These are phyloP conservation scores for Rhyzopertha dominica DNA, from an alignment of 1,140 invertebrate species.

Conservation along the genomic window DNA sequence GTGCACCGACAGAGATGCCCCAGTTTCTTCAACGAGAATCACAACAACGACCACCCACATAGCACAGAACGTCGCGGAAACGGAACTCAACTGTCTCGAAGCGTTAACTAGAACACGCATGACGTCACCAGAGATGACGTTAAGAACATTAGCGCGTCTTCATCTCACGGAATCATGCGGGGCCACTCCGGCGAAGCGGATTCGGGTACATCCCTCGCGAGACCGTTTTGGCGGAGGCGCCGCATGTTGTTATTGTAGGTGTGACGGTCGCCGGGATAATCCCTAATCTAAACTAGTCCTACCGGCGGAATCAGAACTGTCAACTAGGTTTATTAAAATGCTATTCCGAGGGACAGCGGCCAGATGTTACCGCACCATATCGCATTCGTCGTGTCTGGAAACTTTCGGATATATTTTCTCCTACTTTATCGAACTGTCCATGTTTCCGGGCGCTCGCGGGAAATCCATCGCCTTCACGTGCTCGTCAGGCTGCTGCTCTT, in stretches of 20 bases:
- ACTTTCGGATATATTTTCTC: no score
- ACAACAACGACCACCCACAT: constrained; percentile 46
- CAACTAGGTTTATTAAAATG: background rate
- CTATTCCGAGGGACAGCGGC: background rate
- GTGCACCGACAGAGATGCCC: constrained; percentile 50
- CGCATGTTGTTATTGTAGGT: background rate
- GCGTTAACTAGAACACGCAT: constrained; percentile 31
- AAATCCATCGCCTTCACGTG: no score
- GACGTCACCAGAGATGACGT: constrained; percentile 35
- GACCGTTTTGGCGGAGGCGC: background rate
- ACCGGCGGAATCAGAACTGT: background rate
- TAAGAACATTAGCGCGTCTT: constrained; percentile 17
- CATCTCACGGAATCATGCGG: constrained; percentile 12
- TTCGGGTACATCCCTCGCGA: background rate
- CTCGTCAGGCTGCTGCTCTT: no score
- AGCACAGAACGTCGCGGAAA: constrained; percentile 24
- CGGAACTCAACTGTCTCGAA: constrained; percentile 28
- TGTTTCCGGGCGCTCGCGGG: constrained; percentile 4
- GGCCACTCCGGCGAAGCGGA: background rate
- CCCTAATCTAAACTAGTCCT: background rate
- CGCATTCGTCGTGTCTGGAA: background rate
- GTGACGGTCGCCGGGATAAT: background rate
- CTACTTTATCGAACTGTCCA: constrained; percentile 15
- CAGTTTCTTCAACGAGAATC: constrained; percentile 46
- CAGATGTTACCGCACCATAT: constrained; percentile 12